Percentiles rank a stretch among this genome's conserved stretches.
Evolutionary conservation across 2,797 vertebrate genomes (phyloP).

Genomic region (Limnodromus scolopaceus): DNA sequence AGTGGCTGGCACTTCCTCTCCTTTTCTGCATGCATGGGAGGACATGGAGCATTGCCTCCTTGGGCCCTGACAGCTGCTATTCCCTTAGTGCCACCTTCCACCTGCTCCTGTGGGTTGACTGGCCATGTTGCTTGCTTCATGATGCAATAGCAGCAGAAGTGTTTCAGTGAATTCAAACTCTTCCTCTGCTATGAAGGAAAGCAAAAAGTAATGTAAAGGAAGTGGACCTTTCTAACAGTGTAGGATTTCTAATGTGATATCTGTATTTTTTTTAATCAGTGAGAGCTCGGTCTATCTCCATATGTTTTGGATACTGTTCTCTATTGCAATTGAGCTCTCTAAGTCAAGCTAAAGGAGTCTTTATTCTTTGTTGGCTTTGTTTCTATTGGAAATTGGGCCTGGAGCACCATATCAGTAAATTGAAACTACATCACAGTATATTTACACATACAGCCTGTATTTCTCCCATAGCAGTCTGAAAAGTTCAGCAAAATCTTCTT

Average conservation of each 20-base stretch:
- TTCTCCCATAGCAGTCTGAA: background rate
- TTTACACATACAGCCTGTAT: background rate
- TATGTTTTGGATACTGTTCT: background rate
- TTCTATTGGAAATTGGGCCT: background rate
- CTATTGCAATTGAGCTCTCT: background rate
- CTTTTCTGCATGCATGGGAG: rapidly evolving
- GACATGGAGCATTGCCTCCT: rapidly evolving
- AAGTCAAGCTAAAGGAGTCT: background rate
- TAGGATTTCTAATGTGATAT: background rate
- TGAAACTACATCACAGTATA: background rate
- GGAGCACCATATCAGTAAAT: background rate
- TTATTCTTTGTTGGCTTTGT: background rate
- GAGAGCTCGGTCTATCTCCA: background rate
- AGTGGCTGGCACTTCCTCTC: background rate
- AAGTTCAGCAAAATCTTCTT: background rate
- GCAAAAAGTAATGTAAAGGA: background rate
- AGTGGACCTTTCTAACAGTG: background rate
- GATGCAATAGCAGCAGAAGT: background rate
- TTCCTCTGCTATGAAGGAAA: background rate
- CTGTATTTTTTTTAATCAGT: background rate
- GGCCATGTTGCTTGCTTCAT: rapidly evolving
- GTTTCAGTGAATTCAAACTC: background rate
- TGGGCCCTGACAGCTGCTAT: rapidly evolving
- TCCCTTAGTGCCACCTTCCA: rapidly evolving
- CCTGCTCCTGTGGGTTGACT: background rate